Conservation (phyloP, 2,113 vertebrate genomes). For the Paedocypris sp. region DNA sequence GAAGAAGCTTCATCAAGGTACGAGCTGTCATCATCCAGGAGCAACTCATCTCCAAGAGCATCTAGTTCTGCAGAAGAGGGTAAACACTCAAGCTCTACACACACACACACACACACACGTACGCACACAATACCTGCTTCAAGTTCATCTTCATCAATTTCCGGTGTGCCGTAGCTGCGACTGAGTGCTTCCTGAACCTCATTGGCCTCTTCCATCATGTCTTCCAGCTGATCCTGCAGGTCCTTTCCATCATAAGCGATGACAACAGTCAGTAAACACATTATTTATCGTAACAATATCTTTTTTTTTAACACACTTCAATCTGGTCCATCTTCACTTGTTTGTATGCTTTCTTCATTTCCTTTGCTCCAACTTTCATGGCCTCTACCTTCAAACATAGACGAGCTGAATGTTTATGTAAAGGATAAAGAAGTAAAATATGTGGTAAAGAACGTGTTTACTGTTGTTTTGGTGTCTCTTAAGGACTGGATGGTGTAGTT, state of each 20-base stretch:
- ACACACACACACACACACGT: neutral
- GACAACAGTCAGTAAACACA: neutral
- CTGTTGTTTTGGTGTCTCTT: slow-evolving; percentile 97
- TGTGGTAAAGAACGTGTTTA: slow-evolving; percentile 52
- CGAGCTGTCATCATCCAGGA: slow-evolving; percentile 89
- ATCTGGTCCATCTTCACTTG: slow-evolving; percentile 95
- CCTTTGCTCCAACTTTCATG: slow-evolving; percentile 95
- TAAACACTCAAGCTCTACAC: neutral
- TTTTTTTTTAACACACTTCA: slow-evolving; percentile 83
- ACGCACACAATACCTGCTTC: slow-evolving; percentile 70
- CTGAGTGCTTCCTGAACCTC: slow-evolving; percentile 92
- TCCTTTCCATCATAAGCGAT: slow-evolving; percentile 59
- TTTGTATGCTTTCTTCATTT: slow-evolving; percentile 98
- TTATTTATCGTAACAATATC: no score
- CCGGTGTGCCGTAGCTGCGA: slow-evolving; percentile 90
- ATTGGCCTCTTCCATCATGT: slow-evolving; percentile 95
- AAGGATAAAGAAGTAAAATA: neutral
- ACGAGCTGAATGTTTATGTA: neutral
- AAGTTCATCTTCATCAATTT: slow-evolving; percentile 92
- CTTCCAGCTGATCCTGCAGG: slow-evolving; percentile 92
- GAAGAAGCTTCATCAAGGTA: slow-evolving; percentile 90
- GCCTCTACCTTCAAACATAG: slow-evolving; percentile 78
- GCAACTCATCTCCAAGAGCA: slow-evolving; percentile 85
- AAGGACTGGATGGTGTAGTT: slow-evolving; percentile 96
- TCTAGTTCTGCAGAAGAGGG: slow-evolving; percentile 74